Base-by-base conservation (phyloP, 2,113 vertebrate species). In the Crotalus tigris region DNA sequence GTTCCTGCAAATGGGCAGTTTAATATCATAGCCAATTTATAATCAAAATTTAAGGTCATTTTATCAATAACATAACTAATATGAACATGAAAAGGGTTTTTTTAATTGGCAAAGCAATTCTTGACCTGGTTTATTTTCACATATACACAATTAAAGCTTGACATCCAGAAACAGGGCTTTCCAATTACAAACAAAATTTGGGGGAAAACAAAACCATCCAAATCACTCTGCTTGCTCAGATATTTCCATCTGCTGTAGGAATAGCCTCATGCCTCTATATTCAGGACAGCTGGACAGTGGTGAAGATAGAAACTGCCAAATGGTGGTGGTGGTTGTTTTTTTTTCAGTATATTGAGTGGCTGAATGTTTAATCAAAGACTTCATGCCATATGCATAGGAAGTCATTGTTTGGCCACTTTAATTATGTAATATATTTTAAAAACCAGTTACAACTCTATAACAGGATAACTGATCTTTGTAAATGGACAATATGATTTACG, bases 11-110 rank as follows among this genome's bases (percentile, higher is more conserved):
- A 12, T 53, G 46, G 59, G 46, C n/a, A n/a, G 21, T 53, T 26
- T 91, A 81, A 44, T 44, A 3, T 29, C 26, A 6, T 33, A 69
- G 26, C 55, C 55, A 86, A 6, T 51, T 51, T 24, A 59, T 61
- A 59, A 87, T 64, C 58, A 54, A 53, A 87, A 26, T 64, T 51
- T 58, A 93, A 90, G 49, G 53, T 58, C 6, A 21, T 19, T 53
- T 26, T 69, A 1, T 0, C 0, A 0, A 12, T 44, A 17, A 8
- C 29, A 0, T 17, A 0, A 0, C 17, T 61, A 88, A 88, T 55
- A 0, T 1, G 19, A 1, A 0, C 19, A 2, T 53, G 24, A 24
- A 49, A 54, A 59, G 0, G 4, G 1, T 29, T 7, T 61, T 61
- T 29, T 88, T 59, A 46, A 54, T 88, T 21, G 46, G 58, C 57